Conservation (phyloP, 2,797 vertebrate species). For the Sebastes oblongus region DNA sequence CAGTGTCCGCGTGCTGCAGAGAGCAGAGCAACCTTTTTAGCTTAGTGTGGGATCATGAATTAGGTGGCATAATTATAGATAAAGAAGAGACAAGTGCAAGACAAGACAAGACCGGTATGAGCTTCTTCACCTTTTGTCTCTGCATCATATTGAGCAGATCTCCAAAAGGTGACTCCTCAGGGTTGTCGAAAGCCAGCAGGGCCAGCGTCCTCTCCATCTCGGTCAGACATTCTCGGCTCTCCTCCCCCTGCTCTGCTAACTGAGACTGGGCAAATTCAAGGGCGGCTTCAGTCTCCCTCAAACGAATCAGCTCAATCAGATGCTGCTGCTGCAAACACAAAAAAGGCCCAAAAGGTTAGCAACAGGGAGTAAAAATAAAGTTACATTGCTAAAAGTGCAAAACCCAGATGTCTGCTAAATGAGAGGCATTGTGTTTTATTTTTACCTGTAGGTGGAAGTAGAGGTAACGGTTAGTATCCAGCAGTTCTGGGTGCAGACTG, state of each 20-base stretch:
- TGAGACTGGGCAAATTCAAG: conserved; percentile 98
- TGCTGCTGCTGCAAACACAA: conserved; percentile 90
- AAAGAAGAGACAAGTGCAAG: neutral
- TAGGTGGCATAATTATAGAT: neutral
- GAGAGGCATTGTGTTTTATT: neutral
- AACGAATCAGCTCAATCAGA: conserved; percentile 96
- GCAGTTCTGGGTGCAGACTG: conserved; percentile 94
- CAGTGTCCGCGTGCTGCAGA: neutral
- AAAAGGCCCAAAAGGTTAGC: neutral
- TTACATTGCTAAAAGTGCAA: neutral
- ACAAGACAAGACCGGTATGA: neutral
- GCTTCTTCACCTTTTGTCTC: conserved; percentile 89
- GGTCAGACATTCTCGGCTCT: conserved; percentile 95
- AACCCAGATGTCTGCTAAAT: neutral
- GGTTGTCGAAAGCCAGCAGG: conserved; percentile 95
- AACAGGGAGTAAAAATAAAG: neutral
- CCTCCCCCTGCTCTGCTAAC: conserved; percentile 97
- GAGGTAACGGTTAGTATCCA: conserved; percentile 97
- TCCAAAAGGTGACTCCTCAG: conserved; percentile 96
- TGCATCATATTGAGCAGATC: conserved; percentile 99
- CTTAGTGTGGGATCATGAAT: neutral
- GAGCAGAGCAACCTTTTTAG: neutral
- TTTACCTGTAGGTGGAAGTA: conserved; percentile 97
- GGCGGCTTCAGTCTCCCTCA: conserved; percentile 96
- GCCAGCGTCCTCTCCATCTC: conserved; percentile 98